These are phyloP conservation scores for Pangasius macronema DNA, from an alignment of 2,797 vertebrate species.

Conservation along the genomic window DNA sequence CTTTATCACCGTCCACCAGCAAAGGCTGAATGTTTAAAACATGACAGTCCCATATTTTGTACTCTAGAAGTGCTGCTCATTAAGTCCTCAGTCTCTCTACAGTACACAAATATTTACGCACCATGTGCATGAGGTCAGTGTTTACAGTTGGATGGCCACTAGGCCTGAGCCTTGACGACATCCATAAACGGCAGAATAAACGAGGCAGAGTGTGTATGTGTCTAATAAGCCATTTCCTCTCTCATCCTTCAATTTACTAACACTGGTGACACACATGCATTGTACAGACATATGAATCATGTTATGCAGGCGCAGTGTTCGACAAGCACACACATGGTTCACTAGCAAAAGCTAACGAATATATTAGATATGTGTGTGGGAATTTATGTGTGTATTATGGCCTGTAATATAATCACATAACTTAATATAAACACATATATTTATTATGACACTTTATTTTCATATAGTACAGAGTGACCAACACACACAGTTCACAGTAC, in stretches of 20 bases:
- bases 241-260: conserved; percentile 66
- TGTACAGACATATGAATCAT: conserved; percentile 16
- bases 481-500: background rate
- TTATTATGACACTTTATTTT: background rate
- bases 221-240: conserved; percentile 66
- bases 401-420: background rate
- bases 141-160: conserved; percentile 67
- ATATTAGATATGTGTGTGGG: background rate
- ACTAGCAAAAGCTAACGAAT: background rate
- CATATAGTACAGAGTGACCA: background rate
- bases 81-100: conserved; percentile 44
- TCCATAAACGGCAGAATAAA: conserved; percentile 49
- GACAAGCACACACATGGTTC: background rate
- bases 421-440: background rate
- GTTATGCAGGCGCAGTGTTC: background rate
- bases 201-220: conserved; percentile 19
- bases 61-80: conserved; percentile 1
- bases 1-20: no score
- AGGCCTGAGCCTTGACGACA: conserved; percentile 38
- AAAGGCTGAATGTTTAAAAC: background rate
- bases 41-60: conserved; percentile 2
- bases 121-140: conserved; percentile 69
- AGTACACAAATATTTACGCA: conserved; percentile 76
- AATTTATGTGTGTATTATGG: background rate
- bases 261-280: conserved; percentile 57